Base-by-base conservation (phyloP, 2,888 invertebrate species). In the Melinaea menophilus region DNA sequence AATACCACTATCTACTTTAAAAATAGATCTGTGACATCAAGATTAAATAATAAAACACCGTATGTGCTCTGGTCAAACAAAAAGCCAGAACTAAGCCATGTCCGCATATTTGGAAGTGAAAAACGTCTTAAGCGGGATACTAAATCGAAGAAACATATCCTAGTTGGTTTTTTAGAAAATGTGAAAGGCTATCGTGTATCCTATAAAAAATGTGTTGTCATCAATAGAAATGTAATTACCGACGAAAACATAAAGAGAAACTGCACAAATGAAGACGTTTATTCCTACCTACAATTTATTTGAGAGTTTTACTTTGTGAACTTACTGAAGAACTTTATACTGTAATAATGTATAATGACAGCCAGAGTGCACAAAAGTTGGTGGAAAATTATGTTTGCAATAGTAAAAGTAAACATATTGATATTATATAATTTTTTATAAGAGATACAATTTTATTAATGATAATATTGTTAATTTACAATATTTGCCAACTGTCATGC, bases 1-100 rank as follows among this genome's bases (percentile, higher is more conserved):
- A 45, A 58, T 35, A 62, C 58, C n/a, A 60, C 57, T 37, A 55
- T 59, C 11, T 60, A 61, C n/a, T 12, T 58, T 37, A 59, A n/a
- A 37, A 59, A 33, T 31, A 56, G 47, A 47, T 46, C 48, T 4
- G 1, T 47, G 11, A 46, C 47, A 45, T 58, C 60, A 33, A 13
- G 47, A 2, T 61, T 61, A 46, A 11, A 61, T 34, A 12, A 61
- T 56, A 61, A 56, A 48, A 61, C 55, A n/a, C 56, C 46, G 2
- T 60, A 46, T 55, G 60, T 46, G 31, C 41, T 55, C 5, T 60
- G 60, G 60, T 45, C 45, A 12, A 55, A 46, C 34, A 22, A 45
- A 11, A 55, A 60, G 33, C 60, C 60, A 41, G 46, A 60, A 33
- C 7, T 55, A n/a, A 60, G 60, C 46, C 46, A 4, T 46, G 12